phyloP scores from a whole-genome alignment of 2,888 invertebrate species.

The Lasioglossum zephyrum region DNA sequence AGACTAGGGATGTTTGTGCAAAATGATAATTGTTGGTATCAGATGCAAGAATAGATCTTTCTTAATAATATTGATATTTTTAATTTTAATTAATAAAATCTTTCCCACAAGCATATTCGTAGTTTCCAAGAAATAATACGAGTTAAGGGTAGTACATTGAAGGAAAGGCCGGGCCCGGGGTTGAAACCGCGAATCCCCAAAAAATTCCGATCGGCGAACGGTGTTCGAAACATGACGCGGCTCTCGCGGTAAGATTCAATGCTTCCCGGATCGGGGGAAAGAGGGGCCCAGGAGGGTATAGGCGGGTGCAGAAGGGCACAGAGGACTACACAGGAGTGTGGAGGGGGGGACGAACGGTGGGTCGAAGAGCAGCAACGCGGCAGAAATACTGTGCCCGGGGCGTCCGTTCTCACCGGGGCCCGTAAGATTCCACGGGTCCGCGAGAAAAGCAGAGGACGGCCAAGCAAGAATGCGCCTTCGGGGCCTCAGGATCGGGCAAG shows the following conservation, averaged over 20 bases:
- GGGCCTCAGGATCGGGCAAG: slow-evolving; percentile 75
- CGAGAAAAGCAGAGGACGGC: slow-evolving; percentile 74
- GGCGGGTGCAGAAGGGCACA: background rate
- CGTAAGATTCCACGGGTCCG: slow-evolving; percentile 67
- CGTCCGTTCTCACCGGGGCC: slow-evolving; percentile 61
- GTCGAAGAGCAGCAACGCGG: slow-evolving; percentile 28
- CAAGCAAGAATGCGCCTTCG: slow-evolving; percentile 76
- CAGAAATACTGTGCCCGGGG: slow-evolving; percentile 18
- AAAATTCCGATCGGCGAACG: slow-evolving; percentile 5
- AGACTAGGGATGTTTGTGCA: too few relatives aligned
- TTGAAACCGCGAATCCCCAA: background rate
- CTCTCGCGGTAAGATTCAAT: slow-evolving; percentile 20
- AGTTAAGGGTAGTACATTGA: background rate
- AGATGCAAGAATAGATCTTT: too few relatives aligned
- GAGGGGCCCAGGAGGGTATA: background rate
- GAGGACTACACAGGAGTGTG: background rate
- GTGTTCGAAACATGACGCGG: slow-evolving; percentile 5
- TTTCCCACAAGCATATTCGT: background rate
- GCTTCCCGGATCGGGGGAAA: background rate
- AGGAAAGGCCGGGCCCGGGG: background rate
- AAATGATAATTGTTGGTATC: too few relatives aligned
- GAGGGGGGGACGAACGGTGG: background rate
- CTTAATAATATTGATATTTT: too few relatives aligned
- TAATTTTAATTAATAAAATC: background rate
- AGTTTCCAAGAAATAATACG: background rate